These are phyloP conservation scores for Willowsia nigromaculata DNA, from an alignment of 2,888 invertebrate genomes.

Conservation along the genomic window DNA sequence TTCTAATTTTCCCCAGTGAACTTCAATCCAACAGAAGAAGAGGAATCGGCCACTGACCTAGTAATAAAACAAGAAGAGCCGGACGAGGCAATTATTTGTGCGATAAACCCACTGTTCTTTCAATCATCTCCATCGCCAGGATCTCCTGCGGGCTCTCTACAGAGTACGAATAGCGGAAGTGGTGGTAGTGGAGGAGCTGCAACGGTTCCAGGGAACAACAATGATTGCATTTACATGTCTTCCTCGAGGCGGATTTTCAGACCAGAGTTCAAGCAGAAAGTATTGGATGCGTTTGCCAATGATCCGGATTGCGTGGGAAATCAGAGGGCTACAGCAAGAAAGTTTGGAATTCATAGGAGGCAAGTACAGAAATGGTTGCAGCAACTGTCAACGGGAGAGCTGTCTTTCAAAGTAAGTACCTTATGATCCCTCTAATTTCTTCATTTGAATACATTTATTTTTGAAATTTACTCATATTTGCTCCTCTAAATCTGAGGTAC, in stretches of 20 bases:
- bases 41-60: constrained; percentile 48
- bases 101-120: constrained; percentile 69
- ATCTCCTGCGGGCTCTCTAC: constrained; percentile 72
- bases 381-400: constrained; percentile 75
- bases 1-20: neutral
- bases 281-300: constrained; percentile 91
- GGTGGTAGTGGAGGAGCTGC: constrained; percentile 43
- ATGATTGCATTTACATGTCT: constrained; percentile 63
- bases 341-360: constrained; percentile 92
- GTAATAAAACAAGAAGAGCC: constrained; percentile 37
- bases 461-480: too few species aligned
- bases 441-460: too few species aligned
- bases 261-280: constrained; percentile 93
- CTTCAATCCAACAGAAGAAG: neutral
- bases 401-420: constrained; percentile 53
- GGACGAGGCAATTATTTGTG: constrained; percentile 65
- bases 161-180: constrained; percentile 66
- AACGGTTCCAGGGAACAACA: constrained; percentile 36
- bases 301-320: constrained; percentile 94
- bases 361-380: constrained; percentile 96
- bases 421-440: neutral
- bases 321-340: constrained; percentile 93
- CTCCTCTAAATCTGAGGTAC: too few species aligned
- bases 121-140: constrained; percentile 67
- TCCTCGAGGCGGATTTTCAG: constrained; percentile 89